Percentiles rank a stretch among this genome's conserved stretches.
These are phyloP conservation scores for Poliocrania exsul DNA, from an alignment of 2,797 vertebrate genomes.

Conservation along the genomic window DNA sequence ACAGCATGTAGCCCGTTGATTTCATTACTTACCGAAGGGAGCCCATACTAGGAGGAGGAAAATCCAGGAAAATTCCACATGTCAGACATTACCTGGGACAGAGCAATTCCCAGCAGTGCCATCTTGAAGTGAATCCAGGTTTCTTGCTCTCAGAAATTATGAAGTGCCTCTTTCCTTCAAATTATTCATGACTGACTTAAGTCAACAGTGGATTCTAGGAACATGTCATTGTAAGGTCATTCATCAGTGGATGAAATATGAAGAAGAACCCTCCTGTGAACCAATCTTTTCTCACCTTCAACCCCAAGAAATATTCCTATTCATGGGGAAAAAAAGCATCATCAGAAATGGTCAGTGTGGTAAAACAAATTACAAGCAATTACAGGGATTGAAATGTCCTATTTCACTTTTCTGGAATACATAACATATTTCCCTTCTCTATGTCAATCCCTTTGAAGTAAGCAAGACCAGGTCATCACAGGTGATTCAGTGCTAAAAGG, in stretches of 20 bases:
- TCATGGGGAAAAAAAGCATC: background rate
- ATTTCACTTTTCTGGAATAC: background rate
- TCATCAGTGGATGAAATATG: background rate
- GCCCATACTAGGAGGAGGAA: background rate
- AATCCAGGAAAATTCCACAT: background rate
- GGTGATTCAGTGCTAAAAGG: background rate
- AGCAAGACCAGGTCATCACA: background rate
- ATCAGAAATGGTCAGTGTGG: background rate
- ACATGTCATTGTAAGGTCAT: background rate
- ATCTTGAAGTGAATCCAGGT: background rate
- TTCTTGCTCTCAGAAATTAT: background rate
- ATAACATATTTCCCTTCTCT: background rate
- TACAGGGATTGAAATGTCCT: background rate
- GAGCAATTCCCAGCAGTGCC: background rate
- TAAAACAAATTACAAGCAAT: background rate
- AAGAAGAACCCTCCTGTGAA: background rate
- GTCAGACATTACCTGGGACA: rapidly evolving
- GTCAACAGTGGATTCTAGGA: background rate
- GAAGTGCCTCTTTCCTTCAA: background rate
- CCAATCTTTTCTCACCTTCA: background rate
- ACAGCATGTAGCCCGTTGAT: background rate
- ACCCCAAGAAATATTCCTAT: background rate
- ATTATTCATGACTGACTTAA: background rate
- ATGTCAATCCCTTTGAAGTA: background rate
- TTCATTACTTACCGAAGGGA: background rate